Evolutionary conservation across 2,888 invertebrate genomes (phyloP).

Genomic region (Netelia inedita): DNA sequence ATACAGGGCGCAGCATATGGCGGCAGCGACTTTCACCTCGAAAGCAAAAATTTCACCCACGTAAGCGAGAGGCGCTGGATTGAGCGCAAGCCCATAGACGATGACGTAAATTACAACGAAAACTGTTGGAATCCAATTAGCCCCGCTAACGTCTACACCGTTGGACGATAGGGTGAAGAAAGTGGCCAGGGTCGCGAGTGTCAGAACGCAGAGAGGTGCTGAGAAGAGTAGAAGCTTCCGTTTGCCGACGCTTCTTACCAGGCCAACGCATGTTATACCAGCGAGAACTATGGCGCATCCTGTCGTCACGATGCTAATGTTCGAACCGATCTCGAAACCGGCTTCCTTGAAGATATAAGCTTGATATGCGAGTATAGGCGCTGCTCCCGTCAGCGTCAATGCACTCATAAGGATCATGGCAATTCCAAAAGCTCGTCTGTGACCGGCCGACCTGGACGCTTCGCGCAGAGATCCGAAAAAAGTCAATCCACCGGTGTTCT

Average conservation of each 20-base stretch:
- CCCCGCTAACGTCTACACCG: slow-evolving; percentile 76
- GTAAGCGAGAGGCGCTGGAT: slow-evolving; percentile 82
- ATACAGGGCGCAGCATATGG: slow-evolving; percentile 80
- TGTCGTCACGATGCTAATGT: slow-evolving; percentile 78
- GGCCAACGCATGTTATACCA: slow-evolving; percentile 78
- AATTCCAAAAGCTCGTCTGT: slow-evolving; percentile 78
- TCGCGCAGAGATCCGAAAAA: slow-evolving; percentile 70
- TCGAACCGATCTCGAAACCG: slow-evolving; percentile 78
- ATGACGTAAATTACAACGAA: slow-evolving; percentile 80
- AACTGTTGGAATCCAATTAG: slow-evolving; percentile 81
- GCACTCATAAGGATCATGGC: slow-evolving; percentile 78
- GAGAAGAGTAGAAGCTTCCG: slow-evolving; percentile 78
- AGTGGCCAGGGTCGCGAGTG: slow-evolving; percentile 76
- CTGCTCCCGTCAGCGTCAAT: slow-evolving; percentile 80
- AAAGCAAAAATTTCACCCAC: slow-evolving; percentile 82
- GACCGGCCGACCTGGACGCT: slow-evolving; percentile 72
- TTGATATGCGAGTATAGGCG: slow-evolving; percentile 82
- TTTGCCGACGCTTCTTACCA: slow-evolving; percentile 80
- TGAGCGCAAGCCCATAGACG: slow-evolving; percentile 81
- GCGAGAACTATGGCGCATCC: slow-evolving; percentile 80
- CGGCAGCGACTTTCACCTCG: slow-evolving; percentile 82
- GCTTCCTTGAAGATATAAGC: slow-evolving; percentile 80
- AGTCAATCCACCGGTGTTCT: slow-evolving; percentile 52
- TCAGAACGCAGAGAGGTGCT: slow-evolving; percentile 76
- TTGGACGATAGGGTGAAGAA: slow-evolving; percentile 78